Percentiles rank a stretch among this genome's conserved stretches.
Conservation (phyloP, 2,797 vertebrate genomes). For the Anguilla obscura region DNA sequence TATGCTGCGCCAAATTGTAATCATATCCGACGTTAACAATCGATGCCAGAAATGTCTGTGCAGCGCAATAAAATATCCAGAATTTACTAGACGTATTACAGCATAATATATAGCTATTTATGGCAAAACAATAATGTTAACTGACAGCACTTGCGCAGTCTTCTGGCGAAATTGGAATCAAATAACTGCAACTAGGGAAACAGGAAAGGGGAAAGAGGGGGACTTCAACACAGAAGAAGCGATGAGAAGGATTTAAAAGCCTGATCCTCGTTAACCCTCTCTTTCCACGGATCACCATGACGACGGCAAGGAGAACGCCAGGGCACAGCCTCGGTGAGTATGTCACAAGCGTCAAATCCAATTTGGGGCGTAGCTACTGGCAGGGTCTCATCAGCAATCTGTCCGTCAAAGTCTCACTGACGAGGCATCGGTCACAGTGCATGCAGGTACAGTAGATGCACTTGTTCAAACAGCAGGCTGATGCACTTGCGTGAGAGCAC, state of each 20-base stretch:
- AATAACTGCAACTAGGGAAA: not conserved
- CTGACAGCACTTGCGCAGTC: not conserved
- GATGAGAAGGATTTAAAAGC: not conserved
- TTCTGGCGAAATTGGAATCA: not conserved
- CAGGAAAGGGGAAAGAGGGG: not conserved
- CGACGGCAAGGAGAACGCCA: not conserved
- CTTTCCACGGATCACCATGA: not conserved
- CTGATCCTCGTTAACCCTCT: not conserved
- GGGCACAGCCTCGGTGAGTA: not conserved
- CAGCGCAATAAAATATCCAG: not conserved
- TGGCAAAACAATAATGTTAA: not conserved
- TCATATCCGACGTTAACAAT: not conserved
- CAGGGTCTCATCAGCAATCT: not conserved
- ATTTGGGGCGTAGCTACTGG: not conserved
- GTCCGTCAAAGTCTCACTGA: not conserved
- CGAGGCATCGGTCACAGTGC: not conserved
- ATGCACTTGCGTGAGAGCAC: not conserved
- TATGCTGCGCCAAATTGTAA: not conserved
- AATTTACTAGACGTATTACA: not conserved
- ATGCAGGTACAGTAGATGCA: not conserved
- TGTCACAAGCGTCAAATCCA: slow-evolving; percentile 4
- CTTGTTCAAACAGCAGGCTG: not conserved
- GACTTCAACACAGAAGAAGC: not conserved
- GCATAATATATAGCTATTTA: not conserved
- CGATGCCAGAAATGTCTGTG: not conserved